A percentile compares a stretch with the other conserved stretches of the same genome.
phyloP scores from a whole-genome alignment of 2,888 invertebrate species.

The Meteorus colon region DNA sequence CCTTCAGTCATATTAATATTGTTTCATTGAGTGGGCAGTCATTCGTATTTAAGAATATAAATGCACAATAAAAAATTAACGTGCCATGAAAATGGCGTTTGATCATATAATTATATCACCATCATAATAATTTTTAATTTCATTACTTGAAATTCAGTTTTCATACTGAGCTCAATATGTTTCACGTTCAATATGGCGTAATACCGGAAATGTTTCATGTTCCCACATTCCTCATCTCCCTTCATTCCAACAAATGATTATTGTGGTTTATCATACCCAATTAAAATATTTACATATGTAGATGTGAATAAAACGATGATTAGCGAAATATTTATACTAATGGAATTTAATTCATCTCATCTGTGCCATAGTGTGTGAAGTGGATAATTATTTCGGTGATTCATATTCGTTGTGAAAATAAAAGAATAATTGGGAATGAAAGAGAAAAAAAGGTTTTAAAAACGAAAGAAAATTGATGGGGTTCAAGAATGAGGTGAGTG shows the following conservation, averaged over 20 bases:
- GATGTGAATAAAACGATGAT: neutral
- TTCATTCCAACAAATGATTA: neutral
- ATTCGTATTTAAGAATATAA: neutral
- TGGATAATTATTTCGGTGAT: neutral
- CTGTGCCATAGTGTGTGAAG: neutral
- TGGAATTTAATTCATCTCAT: neutral
- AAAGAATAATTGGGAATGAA: neutral
- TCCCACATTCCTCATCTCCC: neutral
- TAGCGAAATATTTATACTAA: neutral
- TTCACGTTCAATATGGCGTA: neutral
- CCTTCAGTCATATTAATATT: neutral
- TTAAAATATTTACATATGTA: neutral
- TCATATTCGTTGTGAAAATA: neutral
- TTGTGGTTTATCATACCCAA: neutral
- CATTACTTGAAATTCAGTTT: neutral
- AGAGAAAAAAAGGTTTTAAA: neutral
- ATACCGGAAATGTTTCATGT: slow-evolving; percentile 3
- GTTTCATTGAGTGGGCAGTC: neutral
- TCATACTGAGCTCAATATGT: neutral
- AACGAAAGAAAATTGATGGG: neutral
- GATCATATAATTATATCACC: neutral
- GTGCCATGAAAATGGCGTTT: neutral
- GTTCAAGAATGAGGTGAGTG: neutral
- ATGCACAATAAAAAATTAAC: neutral
- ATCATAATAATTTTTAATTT: slow-evolving; percentile 11